phyloP scores from a whole-genome alignment of 1,140 invertebrate species.

The Drosophila ambigua region DNA sequence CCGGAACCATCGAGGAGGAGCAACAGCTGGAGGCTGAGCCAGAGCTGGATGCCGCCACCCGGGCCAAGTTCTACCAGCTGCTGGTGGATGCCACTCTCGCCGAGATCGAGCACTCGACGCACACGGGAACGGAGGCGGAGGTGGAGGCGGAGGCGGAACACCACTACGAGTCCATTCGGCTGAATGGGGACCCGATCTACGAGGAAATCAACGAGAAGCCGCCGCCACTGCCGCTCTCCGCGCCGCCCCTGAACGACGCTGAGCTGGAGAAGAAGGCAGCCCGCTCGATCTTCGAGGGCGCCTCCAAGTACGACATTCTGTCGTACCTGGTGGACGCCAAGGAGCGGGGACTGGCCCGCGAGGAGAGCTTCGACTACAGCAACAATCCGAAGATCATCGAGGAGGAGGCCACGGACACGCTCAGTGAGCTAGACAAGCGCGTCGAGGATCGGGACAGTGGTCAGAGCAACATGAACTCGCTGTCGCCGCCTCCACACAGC shows the following conservation, averaged over 20 bases:
- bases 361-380: conserved; percentile 87
- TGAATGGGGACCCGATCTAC: conserved; percentile 91
- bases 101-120: conserved; percentile 86
- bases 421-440: conserved; percentile 77
- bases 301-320: conserved; percentile 94
- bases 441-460: conserved; percentile 86
- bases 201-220: conserved; percentile 93
- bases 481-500: conserved; percentile 74
- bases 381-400: conserved; percentile 85
- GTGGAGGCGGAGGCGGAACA: conserved; percentile 85
- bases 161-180: conserved; percentile 91
- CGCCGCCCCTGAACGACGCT: conserved; percentile 88
- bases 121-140: conserved; percentile 60
- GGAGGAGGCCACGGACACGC: conserved; percentile 85
- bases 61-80: conserved; percentile 89
- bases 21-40: conserved; percentile 1
- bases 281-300: conserved; percentile 91
- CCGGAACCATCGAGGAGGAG: conserved; percentile 82
- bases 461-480: conserved; percentile 85
- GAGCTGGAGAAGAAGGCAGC: conserved; percentile 87
- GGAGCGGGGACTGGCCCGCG: conserved; percentile 88
- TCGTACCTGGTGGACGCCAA: conserved; percentile 94
- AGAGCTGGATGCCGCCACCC: conserved; percentile 84
- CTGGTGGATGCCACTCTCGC: conserved; percentile 87
- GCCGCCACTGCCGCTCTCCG: conserved; percentile 89